Percentiles rank a stretch among this genome's conserved stretches.
These are phyloP conservation scores for Tipula helvola DNA, from an alignment of 2,888 invertebrate genomes.

Conservation along the genomic window DNA sequence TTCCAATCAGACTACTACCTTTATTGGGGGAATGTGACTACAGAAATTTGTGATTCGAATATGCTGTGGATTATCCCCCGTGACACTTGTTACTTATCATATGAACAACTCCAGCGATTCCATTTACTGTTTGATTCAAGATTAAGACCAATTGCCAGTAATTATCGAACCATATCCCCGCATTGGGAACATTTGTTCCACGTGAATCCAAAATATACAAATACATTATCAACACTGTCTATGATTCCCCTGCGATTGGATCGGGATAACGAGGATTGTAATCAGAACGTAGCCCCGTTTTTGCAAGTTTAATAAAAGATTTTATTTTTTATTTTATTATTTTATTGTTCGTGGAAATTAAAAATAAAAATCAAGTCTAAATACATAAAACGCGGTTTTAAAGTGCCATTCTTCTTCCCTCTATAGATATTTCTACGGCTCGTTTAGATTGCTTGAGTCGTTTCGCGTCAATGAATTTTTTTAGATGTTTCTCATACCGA, in stretches of 20 bases:
- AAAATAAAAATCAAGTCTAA: neutral
- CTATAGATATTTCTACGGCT: conserved; percentile 91
- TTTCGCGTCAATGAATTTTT: conserved; percentile 78
- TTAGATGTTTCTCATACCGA: conserved; percentile 85
- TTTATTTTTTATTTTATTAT: neutral
- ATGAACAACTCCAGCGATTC: conserved; percentile 46
- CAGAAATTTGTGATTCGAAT: conserved; percentile 34
- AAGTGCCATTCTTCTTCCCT: conserved; percentile 91
- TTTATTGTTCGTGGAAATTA: conserved; percentile 12
- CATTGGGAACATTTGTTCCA: conserved; percentile 13
- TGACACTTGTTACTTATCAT: conserved; percentile 41
- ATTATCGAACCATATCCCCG: neutral
- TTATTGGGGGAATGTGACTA: conserved; percentile 47
- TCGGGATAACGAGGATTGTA: neutral
- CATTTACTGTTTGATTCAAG: conserved; percentile 37
- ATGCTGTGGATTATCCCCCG: conserved; percentile 52
- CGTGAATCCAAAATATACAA: conserved; percentile 13
- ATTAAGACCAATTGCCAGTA: conserved; percentile 12
- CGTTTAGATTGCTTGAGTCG: conserved; percentile 62
- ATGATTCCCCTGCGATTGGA: conserved; percentile 9
- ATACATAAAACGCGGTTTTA: conserved; percentile 34
- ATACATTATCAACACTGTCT: conserved; percentile 13
- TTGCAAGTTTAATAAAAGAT: neutral
- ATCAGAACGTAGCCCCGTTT: neutral
- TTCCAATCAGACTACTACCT: conserved; percentile 50